Evolutionary conservation across 2,113 vertebrate genomes (phyloP).

Genomic region (Epinephelus cyanopodus): DNA sequence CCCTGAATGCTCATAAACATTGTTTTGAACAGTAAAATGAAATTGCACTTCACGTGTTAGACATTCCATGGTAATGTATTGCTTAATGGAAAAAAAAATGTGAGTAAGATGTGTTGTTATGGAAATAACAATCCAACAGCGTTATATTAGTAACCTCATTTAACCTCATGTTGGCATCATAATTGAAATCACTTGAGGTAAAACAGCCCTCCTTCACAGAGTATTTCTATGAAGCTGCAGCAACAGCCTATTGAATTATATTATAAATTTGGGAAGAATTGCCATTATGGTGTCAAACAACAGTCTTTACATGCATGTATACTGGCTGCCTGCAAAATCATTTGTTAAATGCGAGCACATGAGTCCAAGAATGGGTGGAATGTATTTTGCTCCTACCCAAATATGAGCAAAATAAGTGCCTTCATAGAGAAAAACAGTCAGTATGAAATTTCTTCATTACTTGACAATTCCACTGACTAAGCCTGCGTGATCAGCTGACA

Average conservation of each 20-base stretch:
- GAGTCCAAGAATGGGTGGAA: conserved; percentile 77
- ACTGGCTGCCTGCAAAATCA: conserved; percentile 69
- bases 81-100: conserved; percentile 52
- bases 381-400: conserved; percentile 65
- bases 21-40: conserved; percentile 63
- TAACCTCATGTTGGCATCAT: conserved; percentile 60
- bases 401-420: conserved; percentile 72
- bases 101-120: conserved; percentile 8
- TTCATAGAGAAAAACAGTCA: conserved; percentile 63
- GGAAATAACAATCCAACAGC: conserved; percentile 52
- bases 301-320: conserved; percentile 78
- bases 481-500: conserved; percentile 72
- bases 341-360: conserved; percentile 78
- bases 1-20: conserved; percentile 67
- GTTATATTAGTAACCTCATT: conserved; percentile 66
- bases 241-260: conserved; percentile 77
- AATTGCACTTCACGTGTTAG: conserved; percentile 54
- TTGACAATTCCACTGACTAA: conserved; percentile 76
- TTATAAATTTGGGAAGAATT: conserved; percentile 75
- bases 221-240: conserved; percentile 57
- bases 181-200: conserved; percentile 77
- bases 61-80: conserved; percentile 57
- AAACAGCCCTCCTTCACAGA: conserved; percentile 63
- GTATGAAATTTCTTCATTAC: conserved; percentile 78
- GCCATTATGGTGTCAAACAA: conserved; percentile 70